Base-by-base conservation (phyloP, 2,888 invertebrate genomes). In the Boloria selene region DNA sequence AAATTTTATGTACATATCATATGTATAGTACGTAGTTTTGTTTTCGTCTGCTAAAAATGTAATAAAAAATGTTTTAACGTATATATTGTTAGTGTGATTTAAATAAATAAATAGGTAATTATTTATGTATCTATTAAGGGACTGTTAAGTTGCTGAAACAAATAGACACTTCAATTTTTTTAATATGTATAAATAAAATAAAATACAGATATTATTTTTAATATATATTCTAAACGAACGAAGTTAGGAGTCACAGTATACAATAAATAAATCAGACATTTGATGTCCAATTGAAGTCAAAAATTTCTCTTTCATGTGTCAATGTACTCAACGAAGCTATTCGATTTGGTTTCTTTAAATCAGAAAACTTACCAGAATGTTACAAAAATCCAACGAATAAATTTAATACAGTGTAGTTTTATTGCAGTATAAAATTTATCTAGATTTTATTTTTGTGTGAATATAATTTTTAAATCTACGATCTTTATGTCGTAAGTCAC, bases 261-360 rank as follows among this genome's bases (percentile, higher is more conserved):
- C 5, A 31, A 31, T 45, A 22, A 56, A 56, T 45, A 56, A 56
- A 18, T 56, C 45, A 56, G 22, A 22, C 64, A 72, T 70, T 71
- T 73, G 72, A 73, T 77, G 77, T 77, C 76, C 72, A 76, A 77
- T 75, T 74, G 77, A 80, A 78, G 72, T 78, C 75, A 77, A 75
- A 75, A 79, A 79, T 82, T 83, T 85, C 82, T 82, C 75, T 77
- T 76, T 77, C 77, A 82, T 84, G 75, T 71, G 77, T 84, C 85
- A 83, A 77, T 72, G 82, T 82, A 63, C 83, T 72, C 64, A 69
- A 71, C 45, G 68, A 65, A 54, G 56, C 59, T 42, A 60, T 65
- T 69, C 63, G 64, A 72, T 70, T 69, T 66, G 64, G 65, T 68
- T 58, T 56, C 68, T 65, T 63, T 66, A 61, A 65, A 61, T 14